Evolutionary conservation across 2,888 invertebrate species (phyloP).

Genomic region (Calephelis perditalis): DNA sequence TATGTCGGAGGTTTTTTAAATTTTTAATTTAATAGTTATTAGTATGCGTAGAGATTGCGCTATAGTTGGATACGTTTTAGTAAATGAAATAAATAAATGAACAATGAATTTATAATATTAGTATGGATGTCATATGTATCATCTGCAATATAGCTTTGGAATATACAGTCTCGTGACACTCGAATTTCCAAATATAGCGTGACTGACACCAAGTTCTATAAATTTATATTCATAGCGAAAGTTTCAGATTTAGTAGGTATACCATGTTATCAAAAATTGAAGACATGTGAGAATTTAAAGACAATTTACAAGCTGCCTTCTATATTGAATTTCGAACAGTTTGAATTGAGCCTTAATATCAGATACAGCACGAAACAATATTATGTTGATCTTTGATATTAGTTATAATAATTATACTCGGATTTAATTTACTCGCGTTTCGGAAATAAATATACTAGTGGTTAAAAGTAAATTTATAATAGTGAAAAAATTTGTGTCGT

Average conservation of each 20-base stretch:
- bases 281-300: conserved; percentile 10
- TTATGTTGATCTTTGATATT: too few relatives aligned
- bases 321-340: conserved; percentile 7
- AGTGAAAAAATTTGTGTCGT: too few relatives aligned
- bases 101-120: too few relatives aligned
- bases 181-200: conserved; percentile 9
- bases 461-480: too few relatives aligned
- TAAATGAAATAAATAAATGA: too few relatives aligned
- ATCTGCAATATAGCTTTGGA: not conserved
- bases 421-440: too few relatives aligned
- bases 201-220: not conserved
- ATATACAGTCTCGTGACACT: not conserved
- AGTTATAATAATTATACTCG: too few relatives aligned
- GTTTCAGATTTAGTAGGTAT: conserved; percentile 2
- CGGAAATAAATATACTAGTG: too few relatives aligned
- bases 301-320: not conserved
- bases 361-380: not conserved
- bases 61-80: too few relatives aligned
- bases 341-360: not conserved
- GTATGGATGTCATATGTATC: not conserved
- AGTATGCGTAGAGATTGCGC: too few relatives aligned
- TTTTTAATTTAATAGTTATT: too few relatives aligned
- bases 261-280: conserved; percentile 9
- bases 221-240: not conserved
- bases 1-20: too few relatives aligned